Evolutionary conservation across 1,140 invertebrate genomes (phyloP), one percentile per base, ranked within the genome.

Genomic region (Ctenoplectra terminalis): DNA sequence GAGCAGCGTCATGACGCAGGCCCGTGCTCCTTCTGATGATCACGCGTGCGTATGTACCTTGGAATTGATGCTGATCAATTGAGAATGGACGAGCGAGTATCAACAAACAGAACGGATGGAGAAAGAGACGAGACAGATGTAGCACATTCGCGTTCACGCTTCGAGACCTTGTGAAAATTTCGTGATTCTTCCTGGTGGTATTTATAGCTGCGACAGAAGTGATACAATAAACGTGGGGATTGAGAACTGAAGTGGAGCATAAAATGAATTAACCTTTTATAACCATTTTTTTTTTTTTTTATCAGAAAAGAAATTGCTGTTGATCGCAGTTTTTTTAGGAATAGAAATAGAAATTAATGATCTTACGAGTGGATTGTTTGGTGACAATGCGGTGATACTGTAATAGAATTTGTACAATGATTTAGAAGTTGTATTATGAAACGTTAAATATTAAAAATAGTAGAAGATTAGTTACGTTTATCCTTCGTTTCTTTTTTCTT

Each of bases 31-130:
- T 56, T 70, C 31, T 56, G 48, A 50, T 17, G 64, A 73, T 83
- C 72, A 75, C 74, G 72, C 72, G 84, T 86, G 29, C 46, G 23
- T 54, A 9, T 37, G 8, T 43, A 60, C 34, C n/a, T 63, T 82
- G 29, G 52, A 60, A 79, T 78, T 85, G 43, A 58, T 52, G 48
- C 50, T n/a, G 80, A 86, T 86, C 70, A 83, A 82, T 85, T 75
- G 56, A 13, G n/a, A 54, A 40, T 48, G 70, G 37, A 66, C 79
- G n/a, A 77, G 48, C 37, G 74, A 46, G 31, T 60, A 67, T 81
- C 61, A 52, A 81, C 37, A 63, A 60, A 76, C 6, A 29, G 43
- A 43, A 37, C 1, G 23, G 8, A n/a, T n/a, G n/a, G n/a, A n/a
- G n/a, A n/a, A n/a, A 58, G n/a, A 31, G 26, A 31, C 29, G 20